Evolutionary conservation across 2,113 vertebrate species (phyloP), one percentile per base, ranked within the genome.

Genomic region (Dasyornis broadbenti): DNA sequence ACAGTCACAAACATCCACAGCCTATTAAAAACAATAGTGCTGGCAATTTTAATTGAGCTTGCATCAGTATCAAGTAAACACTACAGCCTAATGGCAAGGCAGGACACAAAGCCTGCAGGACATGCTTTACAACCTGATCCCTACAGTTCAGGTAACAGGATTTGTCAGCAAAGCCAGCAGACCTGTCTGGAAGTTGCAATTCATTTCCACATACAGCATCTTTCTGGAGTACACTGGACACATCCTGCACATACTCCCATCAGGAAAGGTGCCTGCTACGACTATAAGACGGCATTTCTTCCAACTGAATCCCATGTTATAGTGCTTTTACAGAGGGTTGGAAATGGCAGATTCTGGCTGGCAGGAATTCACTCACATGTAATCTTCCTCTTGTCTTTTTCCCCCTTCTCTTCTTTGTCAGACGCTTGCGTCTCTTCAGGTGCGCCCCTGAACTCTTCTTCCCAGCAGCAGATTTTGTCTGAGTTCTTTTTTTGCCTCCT

Each of bases 361-460:
- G 57, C 53, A 95, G 63, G 68, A 86, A 90, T 68, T 93, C 60
- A 96, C 85, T 95, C 53, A 96, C 88, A 18, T 13, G 64, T 33
- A 80, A 72, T 45, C 88, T 86, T 71, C 98, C 98, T 98, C 96
- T 91, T 0, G 44, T 96, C 95, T 87, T 98, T 33, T 95, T 98
- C 5, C 97, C 98, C 59, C 96, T 98, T 18, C 91, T 98, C 94
- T 87, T 98, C 97, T 97, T 99, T 22, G 19, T 71, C 61, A 88
- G 97, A 16, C 95, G 94, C 87, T 96, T 99, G 44, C 97, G 98
- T 50, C 96, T 98, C 94, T 86, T 98, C 24, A 92, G 53, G 66
- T 98, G 96, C 0, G 86, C 66, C 44, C 96, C 97, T 9, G 95
- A 76, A 37, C 68, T 71, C 96, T 97, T 98, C 60, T 92, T 96